Evolutionary conservation across 2,888 invertebrate species (phyloP), one percentile per base, ranked within the genome.

Genomic region (Ditylenchus weischeri): DNA sequence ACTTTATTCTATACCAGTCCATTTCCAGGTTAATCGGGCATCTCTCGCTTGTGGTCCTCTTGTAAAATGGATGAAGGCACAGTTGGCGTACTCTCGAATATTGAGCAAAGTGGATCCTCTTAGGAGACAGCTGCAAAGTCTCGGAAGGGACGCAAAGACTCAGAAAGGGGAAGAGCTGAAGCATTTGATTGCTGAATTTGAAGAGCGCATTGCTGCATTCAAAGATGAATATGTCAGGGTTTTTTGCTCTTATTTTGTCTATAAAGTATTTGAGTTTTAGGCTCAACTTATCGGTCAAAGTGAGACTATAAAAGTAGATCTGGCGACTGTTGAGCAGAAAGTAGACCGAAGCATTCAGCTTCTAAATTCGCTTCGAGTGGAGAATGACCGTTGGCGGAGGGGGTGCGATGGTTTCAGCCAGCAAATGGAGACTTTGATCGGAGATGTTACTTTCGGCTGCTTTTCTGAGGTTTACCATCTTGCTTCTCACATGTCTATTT

Each of bases 61-160:
- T 89, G 96, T 98, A 18, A 98, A 98, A 87, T 99, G 98, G 98
- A 96, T 95, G 57, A 92, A 92, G 78, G 98, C 98, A 73, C 96
- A 96, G 89, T 90, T 94, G 69, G 91, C 92, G 86, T 99, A 95
- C 84, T 94, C 98, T 0, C 95, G 96, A 84, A 98, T 99, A 93
- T 87, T 99, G 84, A 95, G 95, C 86, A 91, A 93, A 71, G 81
- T 80, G 0, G 98, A 98, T 83, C 98, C 98, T 0, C 86, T 99
- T 63, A 89, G 98, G 63, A 93, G 93, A 80, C 98, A 98, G 85
- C 87, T 99, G 60, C 87, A 89, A 76, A 91, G 91, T 4, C 86
- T 99, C 54, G 94, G 98, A 85, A 88, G 89, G 70, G 93, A 91
- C 83, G 95, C 98, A 0, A 90, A 98, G 84, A 90, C 92, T 79